Evolutionary conservation across 2,888 invertebrate genomes (phyloP), one percentile per base, ranked within the genome.

Genomic region (Andrena minutula): DNA sequence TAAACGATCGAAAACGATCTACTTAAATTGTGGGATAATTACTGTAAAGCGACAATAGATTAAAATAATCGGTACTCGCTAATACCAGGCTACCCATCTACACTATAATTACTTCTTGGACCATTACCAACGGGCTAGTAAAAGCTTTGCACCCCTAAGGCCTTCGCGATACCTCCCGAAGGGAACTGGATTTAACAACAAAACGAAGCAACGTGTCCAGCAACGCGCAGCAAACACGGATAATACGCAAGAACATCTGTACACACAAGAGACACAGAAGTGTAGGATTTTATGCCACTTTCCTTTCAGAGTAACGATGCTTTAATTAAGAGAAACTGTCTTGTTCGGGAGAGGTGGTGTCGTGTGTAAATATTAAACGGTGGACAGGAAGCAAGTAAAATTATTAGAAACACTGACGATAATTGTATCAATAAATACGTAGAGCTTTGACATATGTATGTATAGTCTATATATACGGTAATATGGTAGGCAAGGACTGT

Each of bases 381-480:
- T 65, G 64, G 51, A 58, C 30, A 66, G 68, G 72, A 84, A 86
- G 77, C 82, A 71, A 86, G 69, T 79, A 72, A 87, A 79, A 83
- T 83, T 79, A 78, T 84, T 76, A 84, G 66, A 73, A 77, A 80
- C 81, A 76, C 68, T 79, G 81, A 84, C 74, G 71, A 72, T 56
- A 68, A 26, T 53, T 65, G 56, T 26, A 56, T 56, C 81, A 75
- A 70, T 64, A 75, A 75, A 82, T 81, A 86, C 23, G 86, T 71
- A 60, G 75, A 82, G 72, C 70, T 72, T 35, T 74, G 64, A 79
- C 41, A 63, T 56, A 35, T n/a, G n/a, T 32, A 20, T 20, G 32
- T 61, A 56, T 74, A 47, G 20, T n/a, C 32, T 23, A 65, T 51
- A 30, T 53, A 60, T 32, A 65, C 56, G 8, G 35, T 58, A 65